Percentiles rank a stretch among this genome's conserved stretches.
Evolutionary conservation across 2,797 vertebrate genomes (phyloP).

Genomic region (Luscinia megarhynchos): DNA sequence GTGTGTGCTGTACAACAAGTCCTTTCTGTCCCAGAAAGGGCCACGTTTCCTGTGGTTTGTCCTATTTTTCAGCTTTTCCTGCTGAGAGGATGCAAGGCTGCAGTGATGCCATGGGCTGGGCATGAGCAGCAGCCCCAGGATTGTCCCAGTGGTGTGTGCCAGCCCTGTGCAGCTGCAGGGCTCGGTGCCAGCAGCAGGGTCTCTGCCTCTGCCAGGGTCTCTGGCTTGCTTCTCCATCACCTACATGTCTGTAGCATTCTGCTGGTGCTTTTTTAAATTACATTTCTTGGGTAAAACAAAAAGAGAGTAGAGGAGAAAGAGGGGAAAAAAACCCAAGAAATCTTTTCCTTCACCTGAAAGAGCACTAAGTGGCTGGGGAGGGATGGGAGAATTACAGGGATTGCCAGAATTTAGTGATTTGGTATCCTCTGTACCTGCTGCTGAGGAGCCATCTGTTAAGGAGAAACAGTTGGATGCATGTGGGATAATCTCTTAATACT

Average conservation of each 20-base stretch:
- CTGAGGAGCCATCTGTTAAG: neutral
- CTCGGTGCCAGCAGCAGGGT: accelerated
- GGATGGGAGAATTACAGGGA: neutral
- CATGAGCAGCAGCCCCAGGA: accelerated
- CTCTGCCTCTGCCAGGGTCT: neutral
- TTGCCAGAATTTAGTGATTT: neutral
- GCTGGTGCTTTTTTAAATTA: neutral
- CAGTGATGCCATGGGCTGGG: neutral
- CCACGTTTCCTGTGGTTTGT: neutral
- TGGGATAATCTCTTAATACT: neutral
- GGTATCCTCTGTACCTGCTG: neutral
- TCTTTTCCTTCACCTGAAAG: neutral
- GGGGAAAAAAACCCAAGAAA: neutral
- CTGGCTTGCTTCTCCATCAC: neutral
- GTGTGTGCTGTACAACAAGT: neutral
- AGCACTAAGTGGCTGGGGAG: neutral
- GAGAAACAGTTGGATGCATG: neutral
- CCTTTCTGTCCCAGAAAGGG: neutral
- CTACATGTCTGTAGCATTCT: neutral
- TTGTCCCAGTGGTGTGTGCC: neutral
- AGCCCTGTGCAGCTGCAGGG: constrained; percentile 24
- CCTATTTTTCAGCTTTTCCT: neutral
- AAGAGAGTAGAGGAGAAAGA: neutral
- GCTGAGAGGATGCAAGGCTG: neutral
- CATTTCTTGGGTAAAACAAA: neutral